Evolutionary conservation across 2,113 vertebrate genomes (phyloP).

Genomic region (Garra rufa): DNA sequence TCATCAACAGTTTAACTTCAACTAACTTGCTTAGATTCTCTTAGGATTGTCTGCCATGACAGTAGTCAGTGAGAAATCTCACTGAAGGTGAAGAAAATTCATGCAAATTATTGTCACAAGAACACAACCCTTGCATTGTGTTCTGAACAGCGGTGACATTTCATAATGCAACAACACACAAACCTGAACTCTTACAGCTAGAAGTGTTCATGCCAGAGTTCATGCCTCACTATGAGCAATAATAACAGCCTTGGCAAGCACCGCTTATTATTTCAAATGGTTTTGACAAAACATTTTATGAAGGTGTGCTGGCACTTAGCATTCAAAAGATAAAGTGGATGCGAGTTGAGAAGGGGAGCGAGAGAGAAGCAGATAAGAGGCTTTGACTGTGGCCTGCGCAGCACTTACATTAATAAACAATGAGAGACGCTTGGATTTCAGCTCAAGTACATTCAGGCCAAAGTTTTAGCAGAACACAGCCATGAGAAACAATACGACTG

Average conservation of each 20-base stretch:
- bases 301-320: background rate
- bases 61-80: background rate
- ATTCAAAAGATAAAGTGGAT: background rate
- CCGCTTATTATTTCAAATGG: background rate
- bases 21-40: background rate
- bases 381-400: background rate
- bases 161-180: background rate
- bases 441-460: slow-evolving; percentile 30
- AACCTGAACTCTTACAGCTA: background rate
- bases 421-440: slow-evolving; percentile 26
- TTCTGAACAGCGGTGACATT: background rate
- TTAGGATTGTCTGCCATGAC: background rate
- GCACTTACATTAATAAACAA: slow-evolving; percentile 36
- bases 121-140: background rate
- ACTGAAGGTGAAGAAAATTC: background rate
- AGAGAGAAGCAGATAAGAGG: slow-evolving; percentile 13
- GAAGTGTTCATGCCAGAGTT: background rate
- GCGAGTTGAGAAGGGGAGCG: background rate
- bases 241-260: background rate
- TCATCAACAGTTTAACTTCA: background rate
- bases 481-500: slow-evolving; percentile 7
- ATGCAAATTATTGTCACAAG: background rate
- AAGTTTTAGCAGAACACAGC: slow-evolving; percentile 13
- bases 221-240: no score
- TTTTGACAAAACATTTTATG: background rate